Evolutionary conservation across 2,888 invertebrate genomes (phyloP).

Genomic region (Stenoptilia bipunctidactyla): DNA sequence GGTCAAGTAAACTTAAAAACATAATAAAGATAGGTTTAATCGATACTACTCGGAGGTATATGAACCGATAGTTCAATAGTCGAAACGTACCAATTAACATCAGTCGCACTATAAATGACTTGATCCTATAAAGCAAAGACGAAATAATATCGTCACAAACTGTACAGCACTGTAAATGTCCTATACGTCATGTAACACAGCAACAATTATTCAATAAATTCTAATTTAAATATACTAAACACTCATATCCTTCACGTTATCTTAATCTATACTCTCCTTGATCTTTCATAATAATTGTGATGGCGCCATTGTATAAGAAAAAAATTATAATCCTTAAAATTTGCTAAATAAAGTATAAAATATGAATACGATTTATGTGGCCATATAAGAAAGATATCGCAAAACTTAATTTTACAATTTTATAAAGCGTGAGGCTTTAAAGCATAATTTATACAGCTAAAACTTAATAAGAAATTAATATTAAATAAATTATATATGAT

Average conservation of each 20-base stretch:
- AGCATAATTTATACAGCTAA: conserved; percentile 60
- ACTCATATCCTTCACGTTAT: conserved; percentile 30
- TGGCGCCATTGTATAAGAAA: conserved; percentile 44
- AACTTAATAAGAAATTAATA: conserved; percentile 34
- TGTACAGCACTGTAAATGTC: conserved; percentile 34
- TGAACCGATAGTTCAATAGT: conserved; percentile 48
- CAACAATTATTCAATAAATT: conserved; percentile 52
- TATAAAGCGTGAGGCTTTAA: conserved; percentile 18
- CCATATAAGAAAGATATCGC: conserved; percentile 38
- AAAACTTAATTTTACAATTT: conserved; percentile 39
- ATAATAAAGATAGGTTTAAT: conserved; percentile 59
- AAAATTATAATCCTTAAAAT: conserved; percentile 37
- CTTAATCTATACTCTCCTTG: conserved; percentile 47
- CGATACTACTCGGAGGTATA: conserved; percentile 72
- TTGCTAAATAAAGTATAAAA: conserved; percentile 52
- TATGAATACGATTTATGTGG: conserved; percentile 48
- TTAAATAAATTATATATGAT: conserved; percentile 54
- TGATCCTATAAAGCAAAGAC: conserved; percentile 24
- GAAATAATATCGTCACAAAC: conserved; percentile 19
- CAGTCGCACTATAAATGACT: conserved; percentile 48
- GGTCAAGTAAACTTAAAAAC: conserved; percentile 43
- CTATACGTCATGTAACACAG: conserved; percentile 42
- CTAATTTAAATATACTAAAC: conserved; percentile 50
- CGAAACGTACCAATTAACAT: conserved; percentile 59
- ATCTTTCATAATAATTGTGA: conserved; percentile 53